Evolutionary conservation across 1,140 invertebrate species (phyloP), one percentile per base, ranked within the genome.

Genomic region (Brachionus paranguensis): DNA sequence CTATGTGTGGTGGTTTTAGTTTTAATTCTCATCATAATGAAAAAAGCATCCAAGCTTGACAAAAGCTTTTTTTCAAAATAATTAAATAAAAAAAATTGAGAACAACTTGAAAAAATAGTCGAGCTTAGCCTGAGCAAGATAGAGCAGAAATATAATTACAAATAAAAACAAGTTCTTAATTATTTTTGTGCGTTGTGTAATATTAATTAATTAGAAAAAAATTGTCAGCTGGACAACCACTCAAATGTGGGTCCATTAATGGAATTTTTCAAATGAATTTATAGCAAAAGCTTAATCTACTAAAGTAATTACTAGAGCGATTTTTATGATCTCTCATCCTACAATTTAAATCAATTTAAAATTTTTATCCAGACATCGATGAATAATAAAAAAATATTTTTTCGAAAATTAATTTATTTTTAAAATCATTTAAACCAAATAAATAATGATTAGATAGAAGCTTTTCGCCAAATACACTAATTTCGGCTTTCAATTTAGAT

Each of bases 11-110:
- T 29, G 65, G 68, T 41, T 72, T 72, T 72, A 72, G 68, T 41
- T 43, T 72, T 72, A 72, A 72, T 72, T 72, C 65, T 68, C 65
- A 33, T 65, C 27, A 33, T 68, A 68, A 68, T 41, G 7, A 72
- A 72, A 72, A 72, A 43, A 17, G 68, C 68, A 72, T 41, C 41
- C 68, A 72, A 41, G 68, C 68, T 72, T 72, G 68, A 72, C 68
- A 72, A 72, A 43, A 41, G 27, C 12, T 68, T 29, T 68, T 68
- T 68, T 68, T 60, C 53, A 60, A 60, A 60, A 60, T 60, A 68
- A 68, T 33, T 43, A 43, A 72, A 72, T 43, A 43, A 72, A 47
- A 72, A 70, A 72, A 72, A 72, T 72, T 72, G 12, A 43, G 68
- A 72, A 72, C 41, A 72, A 72, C 43, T 72, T 72, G 29, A 72